Conservation (phyloP, 2,113 vertebrate genomes). For the Chloroceryle aenea region DNA sequence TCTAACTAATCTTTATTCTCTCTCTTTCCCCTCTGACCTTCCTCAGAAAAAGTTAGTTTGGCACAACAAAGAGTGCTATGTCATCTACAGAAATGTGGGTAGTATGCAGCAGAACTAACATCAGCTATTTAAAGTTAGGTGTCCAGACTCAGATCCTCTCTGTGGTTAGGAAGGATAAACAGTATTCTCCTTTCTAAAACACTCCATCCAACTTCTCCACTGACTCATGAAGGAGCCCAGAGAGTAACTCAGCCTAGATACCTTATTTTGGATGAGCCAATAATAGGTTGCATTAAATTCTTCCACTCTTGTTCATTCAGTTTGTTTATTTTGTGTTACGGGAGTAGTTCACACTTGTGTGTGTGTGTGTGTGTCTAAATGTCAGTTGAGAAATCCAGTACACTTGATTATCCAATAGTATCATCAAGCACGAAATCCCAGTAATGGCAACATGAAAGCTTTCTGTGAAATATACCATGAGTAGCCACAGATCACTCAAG, state of each 20-base stretch:
- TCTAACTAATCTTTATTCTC: not conserved
- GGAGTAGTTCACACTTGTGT: not conserved
- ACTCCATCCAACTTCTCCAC: not conserved
- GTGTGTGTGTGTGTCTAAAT: not conserved
- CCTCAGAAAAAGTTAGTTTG: not conserved
- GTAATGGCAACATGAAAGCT: not conserved
- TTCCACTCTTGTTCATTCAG: not conserved
- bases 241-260: not conserved
- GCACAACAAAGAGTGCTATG: not conserved
- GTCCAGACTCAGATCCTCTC: not conserved
- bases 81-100: not conserved
- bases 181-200: not conserved
- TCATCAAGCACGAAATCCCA: not conserved
- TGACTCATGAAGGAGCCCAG: not conserved
- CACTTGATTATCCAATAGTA: not conserved
- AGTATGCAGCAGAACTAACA: not conserved
- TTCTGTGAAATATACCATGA: not conserved
- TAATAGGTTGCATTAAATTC: not conserved
- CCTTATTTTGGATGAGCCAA: not conserved
- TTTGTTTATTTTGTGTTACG: not conserved
- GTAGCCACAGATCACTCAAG: not conserved
- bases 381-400: not conserved
- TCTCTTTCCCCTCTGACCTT: not conserved
- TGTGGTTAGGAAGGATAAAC: not conserved
- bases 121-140: not conserved